Evolutionary conservation across 2,888 invertebrate species (phyloP).

Genomic region (Campopleginae sp.): DNA sequence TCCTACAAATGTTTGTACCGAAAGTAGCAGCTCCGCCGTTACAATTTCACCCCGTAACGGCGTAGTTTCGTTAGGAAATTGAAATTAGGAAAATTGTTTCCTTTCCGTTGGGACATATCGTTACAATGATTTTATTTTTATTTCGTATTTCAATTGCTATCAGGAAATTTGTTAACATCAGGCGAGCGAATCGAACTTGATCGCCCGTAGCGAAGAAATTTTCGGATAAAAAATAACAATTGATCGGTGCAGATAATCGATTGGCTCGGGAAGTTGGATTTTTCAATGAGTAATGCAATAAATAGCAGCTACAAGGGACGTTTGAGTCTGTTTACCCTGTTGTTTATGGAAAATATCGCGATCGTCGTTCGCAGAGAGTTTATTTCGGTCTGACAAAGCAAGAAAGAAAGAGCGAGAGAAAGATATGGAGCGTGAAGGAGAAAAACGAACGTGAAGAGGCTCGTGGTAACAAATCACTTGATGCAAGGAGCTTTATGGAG

Average conservation of each 20-base stretch:
- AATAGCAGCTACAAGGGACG: conserved; percentile 58
- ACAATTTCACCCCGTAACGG: not conserved
- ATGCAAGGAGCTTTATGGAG: conserved; percentile 20
- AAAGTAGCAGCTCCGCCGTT: not conserved
- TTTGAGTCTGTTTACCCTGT: conserved; percentile 6
- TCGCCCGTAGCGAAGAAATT: not conserved
- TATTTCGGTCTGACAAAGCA: conserved; percentile 14
- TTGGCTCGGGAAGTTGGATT: conserved; percentile 25
- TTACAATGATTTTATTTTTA: no score
- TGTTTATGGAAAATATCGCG: conserved; percentile 59
- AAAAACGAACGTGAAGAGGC: conserved; percentile 14
- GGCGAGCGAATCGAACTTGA: not conserved
- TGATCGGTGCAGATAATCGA: conserved; percentile 7
- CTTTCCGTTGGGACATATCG: no score
- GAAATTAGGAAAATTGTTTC: no score
- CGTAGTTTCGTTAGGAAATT: not conserved
- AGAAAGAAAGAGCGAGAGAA: conserved; percentile 8
- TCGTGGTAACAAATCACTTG: conserved; percentile 11
- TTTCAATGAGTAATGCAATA: conserved; percentile 45
- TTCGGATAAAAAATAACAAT: not conserved
- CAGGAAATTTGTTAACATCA: not conserved
- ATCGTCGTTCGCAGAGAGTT: conserved; percentile 50
- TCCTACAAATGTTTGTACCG: not conserved
- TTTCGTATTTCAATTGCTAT: no score
- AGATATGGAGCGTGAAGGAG: conserved; percentile 3